phyloP scores from a whole-genome alignment of 2,797 vertebrate genomes.

The Nothura maculosa region DNA sequence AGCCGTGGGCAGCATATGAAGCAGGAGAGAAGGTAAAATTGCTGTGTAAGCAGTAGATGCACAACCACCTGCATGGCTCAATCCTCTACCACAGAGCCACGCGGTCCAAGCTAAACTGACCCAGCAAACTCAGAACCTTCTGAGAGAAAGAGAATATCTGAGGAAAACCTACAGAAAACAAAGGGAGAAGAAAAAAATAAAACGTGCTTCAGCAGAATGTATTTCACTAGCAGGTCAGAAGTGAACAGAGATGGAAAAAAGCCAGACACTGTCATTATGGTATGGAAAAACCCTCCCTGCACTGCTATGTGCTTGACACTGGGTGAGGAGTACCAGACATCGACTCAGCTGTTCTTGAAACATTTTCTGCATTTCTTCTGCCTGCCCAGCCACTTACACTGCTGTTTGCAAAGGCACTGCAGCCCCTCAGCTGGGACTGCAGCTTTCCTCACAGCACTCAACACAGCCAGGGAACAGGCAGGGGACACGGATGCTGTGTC shows the following conservation, averaged over 20 bases:
- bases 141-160: neutral
- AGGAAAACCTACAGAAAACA: neutral
- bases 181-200: neutral
- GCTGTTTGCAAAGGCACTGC: neutral
- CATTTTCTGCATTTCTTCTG: neutral
- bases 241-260: neutral
- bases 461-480: too few relatives aligned
- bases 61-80: neutral
- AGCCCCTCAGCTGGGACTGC: neutral
- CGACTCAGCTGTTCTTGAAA: conserved; percentile 8
- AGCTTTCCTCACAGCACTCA: neutral
- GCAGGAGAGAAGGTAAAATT: neutral
- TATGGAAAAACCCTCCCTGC: neutral
- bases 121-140: neutral
- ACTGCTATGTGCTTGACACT: rapidly evolving
- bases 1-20: neutral
- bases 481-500: neutral
- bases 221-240: neutral
- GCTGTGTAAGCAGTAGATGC: rapidly evolving
- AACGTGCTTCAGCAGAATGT: neutral
- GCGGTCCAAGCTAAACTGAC: neutral
- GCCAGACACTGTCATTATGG: neutral
- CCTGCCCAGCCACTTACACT: neutral
- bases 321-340: neutral
- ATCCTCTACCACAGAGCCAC: neutral